Conservation (phyloP, 1,140 invertebrate genomes). For the Diorhabda sublineata region DNA sequence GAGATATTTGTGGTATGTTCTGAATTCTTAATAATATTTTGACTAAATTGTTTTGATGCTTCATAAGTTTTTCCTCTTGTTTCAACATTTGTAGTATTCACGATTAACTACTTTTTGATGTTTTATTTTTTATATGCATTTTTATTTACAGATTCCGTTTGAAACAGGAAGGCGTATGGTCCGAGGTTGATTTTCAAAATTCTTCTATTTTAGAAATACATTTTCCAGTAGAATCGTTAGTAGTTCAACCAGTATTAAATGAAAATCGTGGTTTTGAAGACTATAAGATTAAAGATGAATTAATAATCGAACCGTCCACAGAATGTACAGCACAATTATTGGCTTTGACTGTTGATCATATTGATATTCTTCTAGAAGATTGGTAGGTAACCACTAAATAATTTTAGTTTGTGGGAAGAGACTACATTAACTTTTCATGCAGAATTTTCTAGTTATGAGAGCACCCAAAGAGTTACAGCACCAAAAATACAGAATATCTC, state of each 20-base stretch:
- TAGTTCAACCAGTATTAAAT: constrained; percentile 61
- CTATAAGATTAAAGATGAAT: constrained; percentile 55
- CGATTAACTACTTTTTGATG: not conserved
- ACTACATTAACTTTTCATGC: no score
- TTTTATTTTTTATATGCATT: constrained; percentile 4
- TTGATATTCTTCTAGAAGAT: constrained; percentile 94
- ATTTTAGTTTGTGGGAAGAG: no score
- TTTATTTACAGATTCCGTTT: constrained; percentile 61
- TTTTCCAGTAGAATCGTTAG: constrained; percentile 73
- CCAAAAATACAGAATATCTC: no score
- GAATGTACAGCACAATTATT: constrained; percentile 81
- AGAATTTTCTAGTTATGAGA: no score
- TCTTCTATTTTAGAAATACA: constrained; percentile 85
- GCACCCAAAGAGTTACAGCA: no score
- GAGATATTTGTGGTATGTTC: no score
- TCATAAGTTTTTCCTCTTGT: no score
- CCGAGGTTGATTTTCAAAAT: constrained; percentile 73
- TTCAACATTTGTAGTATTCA: no score
- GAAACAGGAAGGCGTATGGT: constrained; percentile 79
- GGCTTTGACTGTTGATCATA: constrained; percentile 90
- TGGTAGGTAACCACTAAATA: constrained; percentile 56
- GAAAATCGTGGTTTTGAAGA: constrained; percentile 54
- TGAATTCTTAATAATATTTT: no score
- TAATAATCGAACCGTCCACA: constrained; percentile 49
- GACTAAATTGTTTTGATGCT: no score